Evolutionary conservation across 2,888 invertebrate genomes (phyloP).

Genomic region (Neoitamus cyanurus): DNA sequence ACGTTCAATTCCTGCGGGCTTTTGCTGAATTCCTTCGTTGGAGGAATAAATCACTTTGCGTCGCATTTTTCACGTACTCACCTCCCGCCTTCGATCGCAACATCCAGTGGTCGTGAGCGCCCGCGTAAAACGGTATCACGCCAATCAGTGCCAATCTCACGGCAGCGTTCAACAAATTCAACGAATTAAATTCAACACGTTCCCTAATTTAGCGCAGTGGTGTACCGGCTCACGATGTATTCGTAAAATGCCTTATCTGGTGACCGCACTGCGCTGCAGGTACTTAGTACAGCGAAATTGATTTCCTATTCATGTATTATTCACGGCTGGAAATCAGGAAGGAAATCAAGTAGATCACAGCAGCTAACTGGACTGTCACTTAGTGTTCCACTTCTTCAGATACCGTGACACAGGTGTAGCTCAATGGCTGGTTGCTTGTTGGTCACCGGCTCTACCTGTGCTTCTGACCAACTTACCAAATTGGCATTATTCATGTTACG

Average conservation of each 20-base stretch:
- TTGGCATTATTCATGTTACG: slow-evolving; percentile 9
- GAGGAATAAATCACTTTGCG: slow-evolving; percentile 16
- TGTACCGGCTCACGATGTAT: neutral
- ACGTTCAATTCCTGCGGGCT: neutral
- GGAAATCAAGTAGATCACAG: slow-evolving; percentile 9
- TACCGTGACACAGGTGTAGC: slow-evolving; percentile 14
- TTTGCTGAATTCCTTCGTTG: neutral
- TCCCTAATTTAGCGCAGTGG: neutral
- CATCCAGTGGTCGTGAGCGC: neutral
- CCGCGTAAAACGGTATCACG: slow-evolving; percentile 21
- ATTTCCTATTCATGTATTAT: slow-evolving; percentile 42
- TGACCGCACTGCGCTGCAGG: neutral
- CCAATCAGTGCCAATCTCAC: slow-evolving; percentile 38
- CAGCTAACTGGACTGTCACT: slow-evolving; percentile 5
- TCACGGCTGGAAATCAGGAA: slow-evolving; percentile 35
- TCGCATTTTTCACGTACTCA: neutral
- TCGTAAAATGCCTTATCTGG: slow-evolving; percentile 8
- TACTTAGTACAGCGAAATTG: slow-evolving; percentile 30
- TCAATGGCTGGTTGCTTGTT: neutral
- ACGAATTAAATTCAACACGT: slow-evolving; percentile 26
- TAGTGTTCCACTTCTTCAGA: slow-evolving; percentile 21
- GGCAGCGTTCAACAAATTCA: slow-evolving; percentile 10
- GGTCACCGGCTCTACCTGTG: neutral
- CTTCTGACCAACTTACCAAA: slow-evolving; percentile 11
- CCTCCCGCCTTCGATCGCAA: neutral